These are phyloP conservation scores for Drosophila ustulata DNA, from an alignment of 2,888 invertebrate species.

Conservation along the genomic window DNA sequence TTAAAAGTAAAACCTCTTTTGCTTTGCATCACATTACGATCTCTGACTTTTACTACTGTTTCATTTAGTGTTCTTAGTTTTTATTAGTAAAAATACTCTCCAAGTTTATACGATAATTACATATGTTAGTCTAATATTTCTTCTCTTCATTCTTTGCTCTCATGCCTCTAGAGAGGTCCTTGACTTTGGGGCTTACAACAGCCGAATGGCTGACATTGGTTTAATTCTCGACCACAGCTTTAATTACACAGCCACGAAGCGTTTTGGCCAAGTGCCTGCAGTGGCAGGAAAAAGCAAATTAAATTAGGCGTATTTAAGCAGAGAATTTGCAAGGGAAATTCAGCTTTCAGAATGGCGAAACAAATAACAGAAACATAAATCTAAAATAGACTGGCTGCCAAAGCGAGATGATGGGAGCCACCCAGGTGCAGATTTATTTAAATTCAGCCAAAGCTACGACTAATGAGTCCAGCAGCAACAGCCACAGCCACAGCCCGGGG, in stretches of 20 bases:
- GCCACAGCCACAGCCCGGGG: background rate
- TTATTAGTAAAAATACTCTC: background rate
- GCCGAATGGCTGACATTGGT: constrained; percentile 32
- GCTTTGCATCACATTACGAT: background rate
- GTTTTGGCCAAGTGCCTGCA: constrained; percentile 29
- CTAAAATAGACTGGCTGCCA: constrained; percentile 25
- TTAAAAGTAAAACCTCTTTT: background rate
- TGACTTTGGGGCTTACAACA: constrained; percentile 31
- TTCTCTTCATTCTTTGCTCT: background rate
- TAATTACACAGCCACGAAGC: constrained; percentile 37
- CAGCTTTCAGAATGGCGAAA: constrained; percentile 30
- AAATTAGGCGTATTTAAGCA: constrained; percentile 76
- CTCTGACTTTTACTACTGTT: background rate
- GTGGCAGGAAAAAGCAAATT: constrained; percentile 50
- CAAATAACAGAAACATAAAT: constrained; percentile 17
- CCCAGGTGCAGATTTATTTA: constrained; percentile 47
- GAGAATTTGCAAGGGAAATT: constrained; percentile 51
- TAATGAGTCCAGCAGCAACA: constrained; percentile 49
- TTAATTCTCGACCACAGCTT: constrained; percentile 45
- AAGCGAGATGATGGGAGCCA: background rate
- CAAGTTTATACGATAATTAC: constrained; percentile 2
- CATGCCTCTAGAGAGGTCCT: too few relatives aligned
- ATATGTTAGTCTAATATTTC: constrained; percentile 7
- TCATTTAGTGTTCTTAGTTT: background rate
- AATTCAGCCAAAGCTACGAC: constrained; percentile 24